Evolutionary conservation across 2,888 invertebrate species (phyloP), one percentile per base, ranked within the genome.

Genomic region (Eupithecia centaureata): DNA sequence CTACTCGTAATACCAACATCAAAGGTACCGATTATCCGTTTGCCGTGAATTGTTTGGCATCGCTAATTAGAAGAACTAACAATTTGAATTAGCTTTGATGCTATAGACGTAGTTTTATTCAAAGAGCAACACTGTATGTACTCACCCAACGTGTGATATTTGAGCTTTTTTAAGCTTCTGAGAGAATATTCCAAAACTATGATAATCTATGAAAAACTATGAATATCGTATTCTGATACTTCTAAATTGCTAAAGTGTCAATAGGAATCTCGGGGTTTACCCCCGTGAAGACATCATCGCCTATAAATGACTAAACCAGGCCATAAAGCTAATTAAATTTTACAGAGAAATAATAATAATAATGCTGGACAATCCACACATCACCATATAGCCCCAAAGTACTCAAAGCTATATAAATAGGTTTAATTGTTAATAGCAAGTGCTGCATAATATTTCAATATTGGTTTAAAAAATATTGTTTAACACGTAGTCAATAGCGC

Each of bases 401-500:
- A n/a, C n/a, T n/a, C n/a, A n/a, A n/a, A n/a, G n/a, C n/a, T n/a
- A n/a, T n/a, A n/a, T 42, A 42, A 18, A 5, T 47, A 22, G 3
- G 22, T 4, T 22, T 22, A 12, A 10, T 47, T 47, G 47, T 47
- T 47, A 22, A 47, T 4, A 22, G 22, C 47, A 22, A 42, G 47
- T 47, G 15, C 5, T 52, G 27, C 25, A 27, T 52, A 47, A 7
- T 52, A 52, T 27, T 27, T 52, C 54, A 57, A 70, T 67, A 64
- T 61, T 42, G 63, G 25, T 62, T 70, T 70, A 76, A 69, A 78
- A 77, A 75, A 60, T 25, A 69, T 77, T 76, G 75, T 76, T 81
- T 77, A 78, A 77, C 77, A 77, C 79, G 76, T 76, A 70, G 74
- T 74, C 77, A 73, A 77, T 75, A 72, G 75, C 60, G 62, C 35